Evolutionary conservation across 2,797 vertebrate species (phyloP).

Genomic region (Neoniphon sammara): DNA sequence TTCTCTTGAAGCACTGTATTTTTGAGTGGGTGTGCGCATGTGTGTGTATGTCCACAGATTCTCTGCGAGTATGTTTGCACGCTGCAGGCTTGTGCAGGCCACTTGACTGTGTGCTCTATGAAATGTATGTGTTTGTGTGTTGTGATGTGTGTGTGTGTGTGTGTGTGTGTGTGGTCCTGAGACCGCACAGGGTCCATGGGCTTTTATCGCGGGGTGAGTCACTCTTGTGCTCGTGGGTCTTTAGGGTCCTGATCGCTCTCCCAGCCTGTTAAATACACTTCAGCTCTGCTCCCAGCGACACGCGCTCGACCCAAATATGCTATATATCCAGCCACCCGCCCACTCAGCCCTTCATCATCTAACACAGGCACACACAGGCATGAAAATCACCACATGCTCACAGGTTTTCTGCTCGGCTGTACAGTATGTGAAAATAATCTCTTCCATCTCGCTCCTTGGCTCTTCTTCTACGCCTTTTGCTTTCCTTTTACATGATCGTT

Average conservation of each 20-base stretch:
- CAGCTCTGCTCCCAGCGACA: constrained; percentile 27
- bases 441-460: too few relatives aligned
- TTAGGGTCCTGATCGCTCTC: constrained; percentile 51
- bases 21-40: background rate
- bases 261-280: constrained; percentile 52
- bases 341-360: constrained; percentile 46
- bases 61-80: background rate
- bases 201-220: constrained; percentile 51
- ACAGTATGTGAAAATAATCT: too few relatives aligned
- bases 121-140: constrained; percentile 8
- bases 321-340: constrained; percentile 45
- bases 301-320: constrained; percentile 17
- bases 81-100: background rate
- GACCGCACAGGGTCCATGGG: constrained; percentile 3
- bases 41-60: background rate
- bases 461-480: too few relatives aligned
- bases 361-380: constrained; percentile 32
- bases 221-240: constrained; percentile 40
- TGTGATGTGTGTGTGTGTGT: background rate
- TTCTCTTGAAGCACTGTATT: background rate
- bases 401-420: constrained; percentile 11
- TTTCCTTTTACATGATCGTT: too few relatives aligned
- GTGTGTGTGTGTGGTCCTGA: background rate
- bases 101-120: background rate
- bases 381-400: constrained; percentile 38